Conservation (phyloP, 2,113 vertebrate species). For the Mus pahari region DNA sequence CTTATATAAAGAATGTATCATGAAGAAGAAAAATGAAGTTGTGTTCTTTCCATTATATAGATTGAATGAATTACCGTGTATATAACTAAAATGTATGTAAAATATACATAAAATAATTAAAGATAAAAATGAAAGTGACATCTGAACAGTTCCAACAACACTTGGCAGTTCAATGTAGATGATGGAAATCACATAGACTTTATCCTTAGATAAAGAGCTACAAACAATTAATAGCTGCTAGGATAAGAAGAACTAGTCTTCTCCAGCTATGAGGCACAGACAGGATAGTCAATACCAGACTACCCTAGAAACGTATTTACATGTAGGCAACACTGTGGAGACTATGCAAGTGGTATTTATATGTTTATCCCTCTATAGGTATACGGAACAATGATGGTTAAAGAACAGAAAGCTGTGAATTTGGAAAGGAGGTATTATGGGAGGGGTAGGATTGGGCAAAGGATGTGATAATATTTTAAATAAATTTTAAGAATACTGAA, state of each 20-base stretch:
- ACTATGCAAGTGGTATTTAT: background rate
- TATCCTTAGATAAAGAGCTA: background rate
- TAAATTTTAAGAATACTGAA: background rate
- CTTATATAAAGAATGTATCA: too few relatives aligned
- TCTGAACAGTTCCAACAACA: background rate
- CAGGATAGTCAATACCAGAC: background rate
- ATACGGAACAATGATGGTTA: background rate
- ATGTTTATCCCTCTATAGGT: background rate
- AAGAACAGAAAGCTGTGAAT: background rate
- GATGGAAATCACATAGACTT: background rate
- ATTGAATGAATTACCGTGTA: too few relatives aligned
- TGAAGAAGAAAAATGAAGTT: too few relatives aligned
- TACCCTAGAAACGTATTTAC: background rate
- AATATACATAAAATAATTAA: too few relatives aligned
- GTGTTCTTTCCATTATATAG: too few relatives aligned
- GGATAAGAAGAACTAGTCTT: background rate
- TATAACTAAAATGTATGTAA: too few relatives aligned
- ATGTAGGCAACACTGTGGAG: background rate
- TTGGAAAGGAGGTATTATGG: background rate
- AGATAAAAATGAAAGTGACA: too few relatives aligned
- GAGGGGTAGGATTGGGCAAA: background rate
- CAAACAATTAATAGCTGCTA: background rate
- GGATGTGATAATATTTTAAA: background rate
- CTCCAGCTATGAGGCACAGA: background rate
- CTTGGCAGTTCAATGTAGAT: background rate